These are phyloP conservation scores for Osedax fenrisi DNA, from an alignment of 2,888 invertebrate genomes.

Conservation along the genomic window DNA sequence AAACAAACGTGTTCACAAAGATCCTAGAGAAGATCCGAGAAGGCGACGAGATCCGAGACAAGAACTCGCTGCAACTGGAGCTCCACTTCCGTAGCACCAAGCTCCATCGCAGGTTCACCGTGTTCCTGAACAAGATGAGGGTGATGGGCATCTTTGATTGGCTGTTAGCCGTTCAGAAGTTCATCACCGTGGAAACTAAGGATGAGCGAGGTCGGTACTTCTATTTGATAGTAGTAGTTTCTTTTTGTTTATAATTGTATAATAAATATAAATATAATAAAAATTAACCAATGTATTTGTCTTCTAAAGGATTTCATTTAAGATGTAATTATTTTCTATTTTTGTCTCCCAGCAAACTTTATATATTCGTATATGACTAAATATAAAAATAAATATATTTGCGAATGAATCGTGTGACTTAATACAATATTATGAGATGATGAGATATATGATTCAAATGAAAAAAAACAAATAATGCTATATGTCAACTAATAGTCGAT, in stretches of 20 bases:
- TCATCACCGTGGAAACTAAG: conserved; percentile 55
- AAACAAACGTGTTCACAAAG: conserved; percentile 74
- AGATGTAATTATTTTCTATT: conserved; percentile 3
- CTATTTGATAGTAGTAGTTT: background rate
- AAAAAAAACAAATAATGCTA: too few species aligned
- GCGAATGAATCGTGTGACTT: too few species aligned
- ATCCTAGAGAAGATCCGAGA: conserved; percentile 60
- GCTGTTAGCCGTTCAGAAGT: conserved; percentile 73
- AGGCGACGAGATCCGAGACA: conserved; percentile 23
- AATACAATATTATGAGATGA: too few species aligned
- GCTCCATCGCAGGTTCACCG: conserved; percentile 66
- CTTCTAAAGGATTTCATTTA: too few species aligned
- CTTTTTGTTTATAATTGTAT: too few species aligned
- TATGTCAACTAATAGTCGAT: too few species aligned
- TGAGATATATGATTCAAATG: too few species aligned
- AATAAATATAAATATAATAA: background rate
- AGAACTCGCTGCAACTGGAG: conserved; percentile 52
- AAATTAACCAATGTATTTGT: too few species aligned
- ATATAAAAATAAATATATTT: too few species aligned
- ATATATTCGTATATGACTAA: conserved; percentile 6
- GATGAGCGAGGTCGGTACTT: background rate
- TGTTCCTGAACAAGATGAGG: conserved; percentile 83
- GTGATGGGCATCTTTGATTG: conserved; percentile 84
- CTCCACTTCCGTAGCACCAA: conserved; percentile 55
- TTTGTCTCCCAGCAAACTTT: background rate